Evolutionary conservation across 2,888 invertebrate species (phyloP).

Genomic region (Chrysodeixis includens): DNA sequence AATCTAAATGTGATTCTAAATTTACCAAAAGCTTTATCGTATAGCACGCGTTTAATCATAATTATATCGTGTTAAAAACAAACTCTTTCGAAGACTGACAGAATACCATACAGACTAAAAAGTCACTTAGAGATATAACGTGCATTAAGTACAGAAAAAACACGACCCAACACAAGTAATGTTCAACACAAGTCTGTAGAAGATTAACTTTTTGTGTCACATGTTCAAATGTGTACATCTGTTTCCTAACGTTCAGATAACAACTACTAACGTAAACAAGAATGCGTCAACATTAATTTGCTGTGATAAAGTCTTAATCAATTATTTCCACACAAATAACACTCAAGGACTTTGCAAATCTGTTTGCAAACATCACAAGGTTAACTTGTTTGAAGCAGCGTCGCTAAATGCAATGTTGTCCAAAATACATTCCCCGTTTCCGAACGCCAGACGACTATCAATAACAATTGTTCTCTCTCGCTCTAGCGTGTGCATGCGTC

Average conservation of each 20-base stretch:
- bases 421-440: neutral
- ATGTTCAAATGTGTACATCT: constrained; percentile 4
- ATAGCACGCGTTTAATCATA: neutral
- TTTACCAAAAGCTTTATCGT: neutral
- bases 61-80: neutral
- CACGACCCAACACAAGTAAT: neutral
- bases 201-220: neutral
- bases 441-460: neutral
- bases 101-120: too few relatives aligned
- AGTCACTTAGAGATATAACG: too few relatives aligned
- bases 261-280: neutral
- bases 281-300: neutral
- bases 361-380: neutral
- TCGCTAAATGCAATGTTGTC: neutral
- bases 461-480: neutral
- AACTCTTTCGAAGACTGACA: too few relatives aligned
- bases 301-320: constrained; percentile 1
- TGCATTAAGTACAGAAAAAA: neutral
- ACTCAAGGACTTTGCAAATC: neutral
- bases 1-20: neutral
- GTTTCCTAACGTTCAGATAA: neutral
- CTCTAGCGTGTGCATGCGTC: neutral
- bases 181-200: neutral
- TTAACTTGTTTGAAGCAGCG: neutral
- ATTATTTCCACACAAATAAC: neutral